Base-by-base conservation (phyloP, 2,888 invertebrate genomes). In the Girardia tigrina region DNA sequence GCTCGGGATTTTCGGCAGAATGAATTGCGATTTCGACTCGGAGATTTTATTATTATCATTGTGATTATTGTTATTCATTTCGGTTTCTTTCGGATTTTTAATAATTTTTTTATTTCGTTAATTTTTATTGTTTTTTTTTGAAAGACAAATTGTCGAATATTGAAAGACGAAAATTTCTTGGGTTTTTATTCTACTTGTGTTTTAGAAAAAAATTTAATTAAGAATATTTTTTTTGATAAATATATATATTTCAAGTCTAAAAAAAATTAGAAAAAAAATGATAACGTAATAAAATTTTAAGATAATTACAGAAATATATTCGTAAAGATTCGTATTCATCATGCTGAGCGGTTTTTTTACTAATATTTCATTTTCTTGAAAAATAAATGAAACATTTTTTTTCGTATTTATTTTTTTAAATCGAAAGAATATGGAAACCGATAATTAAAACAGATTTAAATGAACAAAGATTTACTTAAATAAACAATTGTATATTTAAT, bases 361-460 rank as follows among this genome's bases (percentile, higher is more conserved):
- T 56, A 20, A 12, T n/a, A 20, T 4, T n/a, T 56, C 4, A 56
- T 20, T 20, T 6, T 56, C 4, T 56, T 56, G 23, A 56, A 12
- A 56, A 56, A 56, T 20, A 56, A 20, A 8, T 56, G 2, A 56
- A 12, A 56, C 23, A 20, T 56, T 56, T 56, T 56, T 56, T 16
- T 23, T 20, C 4, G n/a, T 56, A 56, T 56, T 56, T 56, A 56
- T 56, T 56, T 56, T 56, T 56, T 56, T 56, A 56, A 56, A 56
- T 56, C 56, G 56, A 56, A 56, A 56, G 56, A 56, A 56, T 20
- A 56, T 56, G 56, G 56, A 56, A 56, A 56, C 56, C 56, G 23
- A 20, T 20, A 56, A 56, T 20, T 56, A 4, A 20, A 56, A 56
- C 20, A 16, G 56, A 56, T 56, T 56, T 56, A 56, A 56, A 56